Base-by-base conservation (phyloP, 2,113 vertebrate genomes). In the Phalacrocorax pelagicus region DNA sequence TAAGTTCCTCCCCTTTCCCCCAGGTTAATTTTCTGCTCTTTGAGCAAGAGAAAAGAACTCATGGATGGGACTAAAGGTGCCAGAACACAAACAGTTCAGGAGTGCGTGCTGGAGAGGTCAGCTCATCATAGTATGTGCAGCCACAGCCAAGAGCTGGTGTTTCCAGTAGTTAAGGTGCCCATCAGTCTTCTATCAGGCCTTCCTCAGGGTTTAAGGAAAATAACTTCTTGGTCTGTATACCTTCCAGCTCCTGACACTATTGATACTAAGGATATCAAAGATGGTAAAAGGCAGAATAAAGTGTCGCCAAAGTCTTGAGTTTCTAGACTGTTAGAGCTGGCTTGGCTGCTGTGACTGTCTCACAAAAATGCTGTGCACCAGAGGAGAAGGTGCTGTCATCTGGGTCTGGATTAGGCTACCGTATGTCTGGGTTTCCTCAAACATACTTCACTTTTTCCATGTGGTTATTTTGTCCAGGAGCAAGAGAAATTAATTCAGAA, bases 1-100 rank as follows among this genome's bases (percentile, higher is more conserved):
- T 29, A 74, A 84, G 34, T 44, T 72, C 23, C 7, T 6, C 1
- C 9, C 2, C 11, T 2, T 9, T 5, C 1, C 19, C 0, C 1
- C 0, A 0, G 10, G 12, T 77, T n/a, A 63, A 51, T 82, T 88
- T 90, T 94, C 24, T 69, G 17, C 23, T 74, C 65, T 74, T 75
- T 74, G 47, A 71, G 16, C 17, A 78, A 46, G 51, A 52, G 34
- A 81, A 73, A 73, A 32, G 22, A 13, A 3, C 32, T 86, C 1
- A 2, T 79, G 51, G 30, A 36, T 61, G 32, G 11, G 47, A 27
- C 57, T 86, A 66, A 67, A 70, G 86, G 54, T 79, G n/a, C 27
- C 38, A 75, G 44, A 54, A 38, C 32, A 80, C 18, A 57, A 54
- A 44, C 5, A 84, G 15, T 30, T 15, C 34, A 46, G 36, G 21